phyloP scores from a whole-genome alignment of 1,140 invertebrate genomes.

The Pseudomyrmex pallidus region DNA sequence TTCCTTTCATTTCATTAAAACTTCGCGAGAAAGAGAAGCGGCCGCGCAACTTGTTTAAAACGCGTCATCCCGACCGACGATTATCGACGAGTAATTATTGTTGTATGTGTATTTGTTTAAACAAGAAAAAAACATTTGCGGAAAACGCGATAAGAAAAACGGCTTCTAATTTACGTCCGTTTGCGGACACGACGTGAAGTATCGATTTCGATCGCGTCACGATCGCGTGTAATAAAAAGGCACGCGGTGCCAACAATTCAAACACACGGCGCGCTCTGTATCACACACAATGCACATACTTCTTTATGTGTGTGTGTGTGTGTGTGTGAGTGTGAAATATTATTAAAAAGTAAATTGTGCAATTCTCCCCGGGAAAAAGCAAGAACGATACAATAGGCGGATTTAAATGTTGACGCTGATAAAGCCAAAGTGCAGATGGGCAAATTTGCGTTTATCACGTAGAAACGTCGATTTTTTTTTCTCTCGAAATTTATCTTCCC shows the following conservation, averaged over 20 bases:
- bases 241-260: conserved; percentile 44
- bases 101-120: not conserved
- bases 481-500: conserved; percentile 41
- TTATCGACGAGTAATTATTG: conserved; percentile 54
- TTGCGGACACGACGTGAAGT: not conserved
- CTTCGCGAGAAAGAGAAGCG: conserved; percentile 6
- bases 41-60: conserved; percentile 40
- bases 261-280: conserved; percentile 12
- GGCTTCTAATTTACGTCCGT: conserved; percentile 50
- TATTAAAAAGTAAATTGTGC: not conserved
- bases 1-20: conserved; percentile 63
- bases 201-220: conserved; percentile 50
- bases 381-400: not conserved
- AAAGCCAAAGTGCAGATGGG: conserved; percentile 24
- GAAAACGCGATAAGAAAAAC: conserved; percentile 39
- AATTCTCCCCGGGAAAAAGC: not conserved
- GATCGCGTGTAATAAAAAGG: conserved; percentile 26
- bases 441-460: conserved; percentile 34
- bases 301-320: too few species aligned
- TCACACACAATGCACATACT: too few species aligned
- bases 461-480: conserved; percentile 26
- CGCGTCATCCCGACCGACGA: conserved; percentile 10
- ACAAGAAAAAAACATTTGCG: conserved; percentile 15
- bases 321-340: not conserved
- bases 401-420: not conserved